Conservation (phyloP, 2,888 invertebrate genomes). For the Acrobeloides nanus region DNA sequence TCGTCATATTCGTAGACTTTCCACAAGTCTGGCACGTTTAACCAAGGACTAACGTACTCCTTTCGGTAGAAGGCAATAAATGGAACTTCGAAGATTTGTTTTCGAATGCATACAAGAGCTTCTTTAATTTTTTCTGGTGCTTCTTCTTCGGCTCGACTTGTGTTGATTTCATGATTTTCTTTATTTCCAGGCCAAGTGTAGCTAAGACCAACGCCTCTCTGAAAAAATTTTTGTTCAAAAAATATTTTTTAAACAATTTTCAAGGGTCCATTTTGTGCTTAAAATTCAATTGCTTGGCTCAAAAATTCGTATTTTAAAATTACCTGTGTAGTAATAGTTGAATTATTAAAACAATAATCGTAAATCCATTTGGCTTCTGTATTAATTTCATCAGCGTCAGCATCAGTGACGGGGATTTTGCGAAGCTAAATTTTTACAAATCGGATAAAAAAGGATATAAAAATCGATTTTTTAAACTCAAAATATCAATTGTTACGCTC, state of each 20-base stretch:
- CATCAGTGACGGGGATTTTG: constrained; percentile 40
- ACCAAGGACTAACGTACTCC: constrained; percentile 69
- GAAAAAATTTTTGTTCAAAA: neutral
- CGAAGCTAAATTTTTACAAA: constrained; percentile 33
- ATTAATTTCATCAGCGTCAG: constrained; percentile 68
- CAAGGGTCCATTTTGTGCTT: too few relatives aligned
- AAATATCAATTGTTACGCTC: constrained; percentile 4
- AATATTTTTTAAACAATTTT: too few relatives aligned
- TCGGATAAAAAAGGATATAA: constrained; percentile 11
- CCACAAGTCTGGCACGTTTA: constrained; percentile 92
- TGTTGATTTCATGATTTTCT: neutral
- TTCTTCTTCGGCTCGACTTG: constrained; percentile 11
- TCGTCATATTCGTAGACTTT: constrained; percentile 91
- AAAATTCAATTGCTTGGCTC: too few relatives aligned
- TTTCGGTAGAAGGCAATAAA: constrained; percentile 97
- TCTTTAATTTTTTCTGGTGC: constrained; percentile 74
- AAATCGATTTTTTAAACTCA: constrained; percentile 7
- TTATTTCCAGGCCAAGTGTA: too few relatives aligned
- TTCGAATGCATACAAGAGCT: constrained; percentile 87
- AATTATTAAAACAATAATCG: constrained; percentile 70
- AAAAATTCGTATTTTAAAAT: too few relatives aligned
- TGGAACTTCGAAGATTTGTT: constrained; percentile 88
- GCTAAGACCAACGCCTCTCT: constrained; percentile 9
- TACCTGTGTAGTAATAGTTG: constrained; percentile 6
- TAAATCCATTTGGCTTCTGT: constrained; percentile 97